Conservation (phyloP, 2,888 invertebrate species). For the Polydrusus cervinus region DNA sequence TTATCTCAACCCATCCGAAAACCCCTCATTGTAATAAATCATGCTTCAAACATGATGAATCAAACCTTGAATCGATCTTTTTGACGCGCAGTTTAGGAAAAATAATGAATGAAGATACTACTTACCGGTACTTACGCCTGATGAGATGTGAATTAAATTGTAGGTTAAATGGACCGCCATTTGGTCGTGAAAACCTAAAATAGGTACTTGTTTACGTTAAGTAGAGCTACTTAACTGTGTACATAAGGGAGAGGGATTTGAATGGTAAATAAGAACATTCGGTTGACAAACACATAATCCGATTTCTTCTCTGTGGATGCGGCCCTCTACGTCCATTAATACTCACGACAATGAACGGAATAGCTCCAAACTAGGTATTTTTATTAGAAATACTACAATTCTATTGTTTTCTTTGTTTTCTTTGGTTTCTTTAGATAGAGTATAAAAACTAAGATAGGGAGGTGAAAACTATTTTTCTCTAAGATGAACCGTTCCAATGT, state of each 20-base stretch:
- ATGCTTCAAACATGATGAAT: too few relatives aligned
- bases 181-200: conserved; percentile 50
- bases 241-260: neutral
- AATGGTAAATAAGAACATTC: neutral
- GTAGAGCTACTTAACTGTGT: conserved; percentile 1
- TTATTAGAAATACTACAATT: too few relatives aligned
- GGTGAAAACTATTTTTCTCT: too few relatives aligned
- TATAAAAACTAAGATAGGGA: too few relatives aligned
- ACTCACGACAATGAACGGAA: too few relatives aligned
- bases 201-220: conserved; percentile 31
- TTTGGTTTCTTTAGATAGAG: too few relatives aligned
- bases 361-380: neutral
- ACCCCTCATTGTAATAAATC: too few relatives aligned
- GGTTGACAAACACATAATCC: neutral
- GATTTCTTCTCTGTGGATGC: too few relatives aligned
- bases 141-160: conserved; percentile 50
- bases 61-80: neutral
- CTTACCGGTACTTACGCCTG: conserved; percentile 52
- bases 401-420: too few relatives aligned
- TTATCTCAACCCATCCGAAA: too few relatives aligned
- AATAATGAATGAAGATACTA: neutral
- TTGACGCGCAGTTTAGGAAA: neutral
- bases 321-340: too few relatives aligned
- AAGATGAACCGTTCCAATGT: too few relatives aligned
- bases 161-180: conserved; percentile 45